Conservation (phyloP, 1,140 invertebrate genomes). For the Drosophila dunni region DNA sequence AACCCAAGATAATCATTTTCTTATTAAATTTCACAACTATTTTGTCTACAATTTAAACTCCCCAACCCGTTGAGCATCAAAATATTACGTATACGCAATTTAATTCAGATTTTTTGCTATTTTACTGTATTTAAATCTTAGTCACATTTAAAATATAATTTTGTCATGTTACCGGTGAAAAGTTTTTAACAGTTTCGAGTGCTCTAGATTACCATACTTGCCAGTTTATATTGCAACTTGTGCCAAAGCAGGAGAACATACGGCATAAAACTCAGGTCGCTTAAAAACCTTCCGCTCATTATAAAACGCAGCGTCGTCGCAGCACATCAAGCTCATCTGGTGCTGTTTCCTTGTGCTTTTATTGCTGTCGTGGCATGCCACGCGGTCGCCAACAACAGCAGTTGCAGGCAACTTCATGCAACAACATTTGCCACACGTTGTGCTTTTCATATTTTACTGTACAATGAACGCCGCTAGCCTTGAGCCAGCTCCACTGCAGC, state of each 20-base stretch:
- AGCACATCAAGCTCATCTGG: constrained; percentile 66
- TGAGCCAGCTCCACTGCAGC: constrained; percentile 50
- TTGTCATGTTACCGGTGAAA: not conserved
- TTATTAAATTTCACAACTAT: no score
- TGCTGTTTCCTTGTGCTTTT: constrained; percentile 25
- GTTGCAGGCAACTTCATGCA: constrained; percentile 22
- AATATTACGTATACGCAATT: no score
- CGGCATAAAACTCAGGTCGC: constrained; percentile 35
- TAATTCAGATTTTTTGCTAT: not conserved
- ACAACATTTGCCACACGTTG: constrained; percentile 46
- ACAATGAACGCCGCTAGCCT: constrained; percentile 66
- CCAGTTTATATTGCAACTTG: constrained; percentile 40
- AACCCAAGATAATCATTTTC: no score
- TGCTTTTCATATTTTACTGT: constrained; percentile 69
- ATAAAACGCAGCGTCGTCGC: constrained; percentile 56
- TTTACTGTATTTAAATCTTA: constrained; percentile 15
- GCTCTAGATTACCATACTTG: constrained; percentile 46
- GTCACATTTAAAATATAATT: not conserved
- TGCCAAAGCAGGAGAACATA: constrained; percentile 26
- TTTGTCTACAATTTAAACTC: no score
- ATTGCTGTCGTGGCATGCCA: constrained; percentile 36
- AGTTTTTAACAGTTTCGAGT: constrained; percentile 30
- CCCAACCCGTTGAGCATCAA: no score
- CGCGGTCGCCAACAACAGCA: constrained; percentile 14
- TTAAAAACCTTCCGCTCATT: constrained; percentile 74